phyloP scores from a whole-genome alignment of 2,888 invertebrate genomes.

The Amphipoea oculea region DNA sequence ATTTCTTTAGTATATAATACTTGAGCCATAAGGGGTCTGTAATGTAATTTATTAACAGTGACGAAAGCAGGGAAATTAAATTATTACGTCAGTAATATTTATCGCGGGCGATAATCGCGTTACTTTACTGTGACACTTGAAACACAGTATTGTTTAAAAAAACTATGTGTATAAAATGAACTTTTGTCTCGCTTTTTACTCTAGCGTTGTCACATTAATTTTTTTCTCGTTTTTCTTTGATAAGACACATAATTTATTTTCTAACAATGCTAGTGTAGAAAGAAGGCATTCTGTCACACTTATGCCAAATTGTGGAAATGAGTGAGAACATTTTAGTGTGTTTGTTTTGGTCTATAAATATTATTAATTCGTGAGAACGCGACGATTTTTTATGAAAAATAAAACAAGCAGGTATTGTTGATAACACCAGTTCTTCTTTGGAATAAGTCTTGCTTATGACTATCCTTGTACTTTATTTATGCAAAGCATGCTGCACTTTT shows the following conservation, averaged over 20 bases:
- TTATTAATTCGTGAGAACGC: constrained; percentile 34
- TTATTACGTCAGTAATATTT: constrained; percentile 51
- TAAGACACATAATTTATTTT: constrained; percentile 35
- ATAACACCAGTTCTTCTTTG: constrained; percentile 45
- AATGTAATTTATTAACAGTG: constrained; percentile 52
- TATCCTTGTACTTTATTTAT: constrained; percentile 47
- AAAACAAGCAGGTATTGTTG: constrained; percentile 53
- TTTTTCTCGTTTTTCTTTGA: constrained; percentile 14
- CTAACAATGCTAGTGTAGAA: constrained; percentile 56
- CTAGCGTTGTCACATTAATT: constrained; percentile 41
- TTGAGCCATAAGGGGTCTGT: constrained; percentile 56
- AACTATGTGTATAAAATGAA: constrained; percentile 26
- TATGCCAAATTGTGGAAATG: constrained; percentile 61
- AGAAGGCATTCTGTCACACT: constrained; percentile 48
- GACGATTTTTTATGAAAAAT: constrained; percentile 37
- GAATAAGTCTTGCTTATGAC: constrained; percentile 35
- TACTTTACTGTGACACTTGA: constrained; percentile 13
- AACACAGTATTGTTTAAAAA: constrained; percentile 30
- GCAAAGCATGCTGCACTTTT: constrained; percentile 55
- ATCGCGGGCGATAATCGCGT: constrained; percentile 46
- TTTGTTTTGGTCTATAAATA: constrained; percentile 53
- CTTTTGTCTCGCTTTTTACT: constrained; percentile 33
- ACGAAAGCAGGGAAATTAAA: constrained; percentile 60
- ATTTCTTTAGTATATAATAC: constrained; percentile 56
- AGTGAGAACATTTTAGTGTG: constrained; percentile 47